Evolutionary conservation across 1,140 invertebrate species (phyloP), one percentile per base, ranked within the genome.

Genomic region (Drosophila serrata): DNA sequence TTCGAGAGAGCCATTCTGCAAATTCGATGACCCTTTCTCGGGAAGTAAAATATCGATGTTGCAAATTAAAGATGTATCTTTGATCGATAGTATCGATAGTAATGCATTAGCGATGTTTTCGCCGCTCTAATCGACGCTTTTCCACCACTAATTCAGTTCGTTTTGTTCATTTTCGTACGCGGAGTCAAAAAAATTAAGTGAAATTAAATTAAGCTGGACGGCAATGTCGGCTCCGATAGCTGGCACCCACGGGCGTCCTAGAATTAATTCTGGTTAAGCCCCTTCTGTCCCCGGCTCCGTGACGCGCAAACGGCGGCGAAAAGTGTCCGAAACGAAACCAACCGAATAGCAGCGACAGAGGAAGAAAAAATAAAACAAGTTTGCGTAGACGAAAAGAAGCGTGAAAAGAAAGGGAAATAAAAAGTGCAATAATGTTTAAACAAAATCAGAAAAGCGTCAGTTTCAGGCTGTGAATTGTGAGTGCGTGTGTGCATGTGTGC

Each of bases 361-460:
- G 11, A 22, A 42, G 40, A 53, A 59, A 70, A 76, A 73, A 74
- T 73, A 80, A 80, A 88, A 88, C 80, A 77, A 87, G 80, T 88
- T 88, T 88, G 49, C 45, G 62, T 58, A 69, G 81, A 75, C 53
- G 58, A 65, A 75, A 74, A 80, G 73, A 58, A 56, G 77, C 61
- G 67, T 80, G 53, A 78, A 81, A 77, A 80, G 55, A 74, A 69
- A 77, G 68, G 15, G 42, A 39, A 59, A 49, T 27, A 65, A 37
- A 35, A 55, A 53, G 56, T 65, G 58, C 62, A 88, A 69, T 75
- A 79, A 67, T 70, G 60, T 63, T 59, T 77, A 73, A 55, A 62
- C 45, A 79, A 79, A 79, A 77, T 33, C 3, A 35, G 24, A 31
- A 62, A 64, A 72, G 39, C 65, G 63, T 62, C 43, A 73, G 77